These are phyloP conservation scores for Masnerella sp. DNA, from an alignment of 2,888 invertebrate genomes.

Conservation along the genomic window DNA sequence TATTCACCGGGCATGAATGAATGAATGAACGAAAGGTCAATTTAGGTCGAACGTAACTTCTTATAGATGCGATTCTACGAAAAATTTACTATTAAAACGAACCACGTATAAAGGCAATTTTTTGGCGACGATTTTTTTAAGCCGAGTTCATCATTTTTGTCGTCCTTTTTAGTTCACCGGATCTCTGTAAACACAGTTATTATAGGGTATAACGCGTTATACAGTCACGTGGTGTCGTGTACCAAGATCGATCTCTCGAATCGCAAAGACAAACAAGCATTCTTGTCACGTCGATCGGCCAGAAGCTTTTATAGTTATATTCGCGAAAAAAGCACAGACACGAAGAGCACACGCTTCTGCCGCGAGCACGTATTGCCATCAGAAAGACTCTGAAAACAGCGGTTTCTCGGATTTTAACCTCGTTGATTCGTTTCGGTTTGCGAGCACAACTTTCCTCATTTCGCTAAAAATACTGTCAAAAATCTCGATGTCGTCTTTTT, in stretches of 20 bases:
- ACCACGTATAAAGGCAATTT: neutral
- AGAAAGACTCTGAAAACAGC: slow-evolving; percentile 44
- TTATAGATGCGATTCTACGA: slow-evolving; percentile 13
- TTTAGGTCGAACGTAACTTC: slow-evolving; percentile 27
- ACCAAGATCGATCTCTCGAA: slow-evolving; percentile 40
- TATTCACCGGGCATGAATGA: slow-evolving; percentile 24
- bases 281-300: slow-evolving; percentile 50
- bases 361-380: slow-evolving; percentile 45
- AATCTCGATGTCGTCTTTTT: slow-evolving; percentile 7
- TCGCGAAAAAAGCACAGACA: slow-evolving; percentile 47
- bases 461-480: slow-evolving; percentile 18
- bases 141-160: neutral
- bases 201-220: slow-evolving; percentile 15
- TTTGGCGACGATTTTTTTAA: neutral
- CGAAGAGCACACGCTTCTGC: slow-evolving; percentile 25
- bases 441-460: slow-evolving; percentile 20
- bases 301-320: slow-evolving; percentile 49
- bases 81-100: no score
- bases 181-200: slow-evolving; percentile 17
- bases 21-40: slow-evolving; percentile 20
- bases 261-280: slow-evolving; percentile 40
- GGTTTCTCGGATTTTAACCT: slow-evolving; percentile 54
- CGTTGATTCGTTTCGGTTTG: slow-evolving; percentile 48
- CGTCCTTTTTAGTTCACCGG: neutral
- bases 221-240: slow-evolving; percentile 44